Percentiles rank a stretch among this genome's conserved stretches.
These are phyloP conservation scores for Hemaris fuciformis DNA, from an alignment of 2,888 invertebrate species.

Conservation along the genomic window DNA sequence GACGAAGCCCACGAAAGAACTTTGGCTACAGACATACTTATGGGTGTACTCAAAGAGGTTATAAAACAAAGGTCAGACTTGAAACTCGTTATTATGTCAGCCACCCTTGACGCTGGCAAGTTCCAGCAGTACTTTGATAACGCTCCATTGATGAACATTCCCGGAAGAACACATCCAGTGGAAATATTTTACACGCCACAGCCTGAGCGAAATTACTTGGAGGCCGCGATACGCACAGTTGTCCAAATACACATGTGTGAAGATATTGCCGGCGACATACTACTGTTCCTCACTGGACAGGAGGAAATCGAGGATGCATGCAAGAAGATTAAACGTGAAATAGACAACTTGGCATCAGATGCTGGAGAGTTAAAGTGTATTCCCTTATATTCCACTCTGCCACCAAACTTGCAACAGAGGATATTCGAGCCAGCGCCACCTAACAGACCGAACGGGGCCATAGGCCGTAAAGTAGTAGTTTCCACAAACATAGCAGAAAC, in stretches of 20 bases:
- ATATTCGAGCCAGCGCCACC: slow-evolving; percentile 99
- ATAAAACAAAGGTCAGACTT: slow-evolving; percentile 95
- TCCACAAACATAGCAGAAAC: slow-evolving; percentile 99
- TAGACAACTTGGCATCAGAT: slow-evolving; percentile 96
- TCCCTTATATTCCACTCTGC: slow-evolving; percentile 98
- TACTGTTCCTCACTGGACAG: slow-evolving; percentile 91
- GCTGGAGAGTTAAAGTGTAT: slow-evolving; percentile 99
- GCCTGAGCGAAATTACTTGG: slow-evolving; percentile 97
- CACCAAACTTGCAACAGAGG: slow-evolving; percentile 97
- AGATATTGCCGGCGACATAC: slow-evolving; percentile 94
- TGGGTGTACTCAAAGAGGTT: slow-evolving; percentile 99
- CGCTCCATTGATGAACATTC: slow-evolving; percentile 99
- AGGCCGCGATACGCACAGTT: slow-evolving; percentile 99
- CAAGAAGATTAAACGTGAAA: slow-evolving; percentile 97
- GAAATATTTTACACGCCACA: slow-evolving; percentile 99
- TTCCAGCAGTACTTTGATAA: slow-evolving; percentile 99
- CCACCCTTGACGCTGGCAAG: slow-evolving; percentile 99
- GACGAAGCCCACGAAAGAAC: slow-evolving; percentile 99
- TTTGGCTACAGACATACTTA: slow-evolving; percentile 98
- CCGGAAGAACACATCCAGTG: slow-evolving; percentile 83
- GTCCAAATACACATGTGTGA: slow-evolving; percentile 97
- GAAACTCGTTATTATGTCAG: slow-evolving; percentile 99
- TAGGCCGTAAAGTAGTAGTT: slow-evolving; percentile 96
- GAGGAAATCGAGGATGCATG: slow-evolving; percentile 99
- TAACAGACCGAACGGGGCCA: slow-evolving; percentile 92